These are phyloP conservation scores for Battus philenor DNA, from an alignment of 1,140 invertebrate species.

Conservation along the genomic window DNA sequence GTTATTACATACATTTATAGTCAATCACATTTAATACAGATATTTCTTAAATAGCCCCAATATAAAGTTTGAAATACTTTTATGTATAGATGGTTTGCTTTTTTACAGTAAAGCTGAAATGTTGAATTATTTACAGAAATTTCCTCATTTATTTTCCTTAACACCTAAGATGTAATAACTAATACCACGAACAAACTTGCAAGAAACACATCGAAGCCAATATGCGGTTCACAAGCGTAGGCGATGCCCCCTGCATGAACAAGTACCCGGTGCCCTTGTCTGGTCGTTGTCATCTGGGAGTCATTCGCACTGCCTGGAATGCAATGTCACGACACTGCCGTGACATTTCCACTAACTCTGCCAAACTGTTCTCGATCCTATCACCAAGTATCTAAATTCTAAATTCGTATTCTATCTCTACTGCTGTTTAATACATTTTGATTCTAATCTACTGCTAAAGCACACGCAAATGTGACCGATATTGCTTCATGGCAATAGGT, in stretches of 20 bases:
- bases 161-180: too few species aligned
- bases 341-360: constrained; percentile 29
- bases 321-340: constrained; percentile 63
- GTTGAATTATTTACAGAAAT: too few species aligned
- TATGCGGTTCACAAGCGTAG: constrained; percentile 21
- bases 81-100: too few species aligned
- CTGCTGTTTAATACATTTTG: constrained; percentile 23
- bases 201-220: constrained; percentile 14
- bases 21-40: too few species aligned
- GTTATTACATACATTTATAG: too few species aligned
- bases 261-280: constrained; percentile 62
- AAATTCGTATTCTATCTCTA: constrained; percentile 16
- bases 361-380: constrained; percentile 23
- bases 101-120: too few species aligned
- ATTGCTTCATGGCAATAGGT: constrained; percentile 33
- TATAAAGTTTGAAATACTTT: too few species aligned
- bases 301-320: constrained; percentile 68
- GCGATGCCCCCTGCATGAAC: constrained; percentile 41
- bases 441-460: background rate
- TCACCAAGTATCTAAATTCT: background rate
- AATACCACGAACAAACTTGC: too few species aligned
- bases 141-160: too few species aligned
- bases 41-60: too few species aligned
- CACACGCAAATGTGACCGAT: constrained; percentile 44
- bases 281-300: constrained; percentile 66